Evolutionary conservation across 2,797 vertebrate genomes (phyloP).

Genomic region (Lithobates sylvaticus): DNA sequence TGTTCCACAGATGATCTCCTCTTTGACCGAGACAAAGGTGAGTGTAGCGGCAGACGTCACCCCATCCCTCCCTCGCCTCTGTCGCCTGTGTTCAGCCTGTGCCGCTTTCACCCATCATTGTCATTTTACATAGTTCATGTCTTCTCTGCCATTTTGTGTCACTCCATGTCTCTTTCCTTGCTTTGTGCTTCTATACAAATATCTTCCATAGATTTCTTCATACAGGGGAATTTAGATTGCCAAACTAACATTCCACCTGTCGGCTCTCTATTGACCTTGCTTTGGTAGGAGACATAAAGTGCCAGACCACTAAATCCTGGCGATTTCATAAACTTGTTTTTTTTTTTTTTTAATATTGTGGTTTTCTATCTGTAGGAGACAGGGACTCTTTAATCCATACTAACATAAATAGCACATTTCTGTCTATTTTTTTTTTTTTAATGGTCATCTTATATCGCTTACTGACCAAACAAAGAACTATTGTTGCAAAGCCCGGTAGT

Average conservation of each 20-base stretch:
- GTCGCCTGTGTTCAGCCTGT: slow-evolving; percentile 65
- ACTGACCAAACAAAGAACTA: too few species aligned
- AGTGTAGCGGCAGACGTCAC: slow-evolving; percentile 62
- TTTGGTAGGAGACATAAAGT: too few species aligned
- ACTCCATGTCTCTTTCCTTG: slow-evolving; percentile 64
- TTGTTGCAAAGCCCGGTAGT: too few species aligned
- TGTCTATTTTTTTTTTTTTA: too few species aligned
- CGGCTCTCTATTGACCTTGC: too few species aligned
- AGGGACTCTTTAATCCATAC: background rate
- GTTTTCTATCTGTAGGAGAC: background rate
- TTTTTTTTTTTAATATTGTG: too few species aligned
- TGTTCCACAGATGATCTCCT: slow-evolving; percentile 90
- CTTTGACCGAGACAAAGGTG: slow-evolving; percentile 94
- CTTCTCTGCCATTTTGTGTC: background rate
- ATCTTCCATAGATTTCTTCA: slow-evolving; percentile 80
- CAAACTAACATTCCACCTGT: too few species aligned
- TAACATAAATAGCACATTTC: background rate
- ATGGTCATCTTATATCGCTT: too few species aligned
- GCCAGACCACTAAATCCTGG: too few species aligned
- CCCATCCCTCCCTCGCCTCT: slow-evolving; percentile 64
- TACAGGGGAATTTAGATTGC: too few species aligned
- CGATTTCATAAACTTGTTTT: too few species aligned
- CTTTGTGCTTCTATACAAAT: slow-evolving; percentile 73
- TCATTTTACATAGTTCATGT: background rate
- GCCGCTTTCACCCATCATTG: slow-evolving; percentile 73